These are phyloP conservation scores for Lasioglossum vierecki DNA, from an alignment of 2,888 invertebrate genomes.

Conservation along the genomic window DNA sequence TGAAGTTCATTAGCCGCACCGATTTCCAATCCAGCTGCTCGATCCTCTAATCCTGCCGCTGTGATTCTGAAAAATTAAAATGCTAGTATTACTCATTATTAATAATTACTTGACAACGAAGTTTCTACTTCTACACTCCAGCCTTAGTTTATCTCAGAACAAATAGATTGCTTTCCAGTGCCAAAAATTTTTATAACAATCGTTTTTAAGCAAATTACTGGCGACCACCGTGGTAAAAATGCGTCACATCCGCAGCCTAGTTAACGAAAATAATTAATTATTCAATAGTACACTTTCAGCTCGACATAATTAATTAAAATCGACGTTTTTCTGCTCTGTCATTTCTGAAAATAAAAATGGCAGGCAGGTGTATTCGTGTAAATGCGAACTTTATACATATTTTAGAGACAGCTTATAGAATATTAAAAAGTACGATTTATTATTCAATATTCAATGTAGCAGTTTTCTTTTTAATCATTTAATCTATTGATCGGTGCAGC, in stretches of 20 bases:
- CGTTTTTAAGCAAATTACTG: no score
- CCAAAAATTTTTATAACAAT: no score
- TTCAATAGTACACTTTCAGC: no score
- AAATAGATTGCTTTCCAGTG: no score
- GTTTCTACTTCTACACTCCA: no score
- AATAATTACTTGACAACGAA: no score
- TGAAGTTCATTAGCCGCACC: neutral
- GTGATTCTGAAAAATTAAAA: neutral
- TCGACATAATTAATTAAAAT: neutral
- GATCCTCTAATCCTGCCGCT: neutral
- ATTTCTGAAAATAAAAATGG: neutral
- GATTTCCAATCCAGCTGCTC: neutral
- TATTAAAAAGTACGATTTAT: neutral
- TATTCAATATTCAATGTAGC: no score
- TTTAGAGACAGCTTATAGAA: neutral
- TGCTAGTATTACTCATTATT: no score
- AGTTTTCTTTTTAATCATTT: neutral
- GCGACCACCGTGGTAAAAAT: no score
- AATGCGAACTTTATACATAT: neutral
- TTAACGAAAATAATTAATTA: no score
- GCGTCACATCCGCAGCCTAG: no score
- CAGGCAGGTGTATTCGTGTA: neutral
- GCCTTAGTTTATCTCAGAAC: no score
- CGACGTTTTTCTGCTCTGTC: neutral
- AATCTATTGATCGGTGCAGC: neutral